Conservation (phyloP, 1,140 invertebrate genomes). For the Rhyzopertha dominica region DNA sequence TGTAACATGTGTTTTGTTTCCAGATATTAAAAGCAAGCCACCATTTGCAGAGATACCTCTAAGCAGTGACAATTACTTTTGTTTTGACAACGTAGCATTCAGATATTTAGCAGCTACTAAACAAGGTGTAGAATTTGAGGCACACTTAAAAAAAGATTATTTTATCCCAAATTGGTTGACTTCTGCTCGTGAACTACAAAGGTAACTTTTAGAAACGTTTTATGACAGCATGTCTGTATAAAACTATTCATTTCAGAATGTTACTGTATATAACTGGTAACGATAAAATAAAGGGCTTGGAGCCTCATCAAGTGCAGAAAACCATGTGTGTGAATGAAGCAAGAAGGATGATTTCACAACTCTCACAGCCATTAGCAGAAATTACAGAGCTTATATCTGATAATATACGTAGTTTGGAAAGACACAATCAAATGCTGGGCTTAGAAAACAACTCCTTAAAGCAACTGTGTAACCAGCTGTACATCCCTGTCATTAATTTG, state of each 20-base stretch:
- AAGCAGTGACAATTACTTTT: conserved; percentile 30
- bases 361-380: conserved; percentile 38
- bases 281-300: conserved; percentile 15
- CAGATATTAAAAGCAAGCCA: conserved; percentile 23
- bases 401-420: conserved; percentile 30
- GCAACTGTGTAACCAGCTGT: conserved; percentile 31
- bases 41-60: conserved; percentile 27
- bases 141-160: conserved; percentile 6
- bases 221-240: not conserved
- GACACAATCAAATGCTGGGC: conserved; percentile 20
- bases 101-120: conserved; percentile 29
- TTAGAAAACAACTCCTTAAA: conserved; percentile 24
- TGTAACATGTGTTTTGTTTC: too few species aligned
- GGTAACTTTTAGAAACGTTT: conserved; percentile 18
- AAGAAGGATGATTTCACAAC: conserved; percentile 31
- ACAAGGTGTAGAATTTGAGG: conserved; percentile 20
- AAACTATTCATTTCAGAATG: conserved; percentile 25
- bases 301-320: conserved; percentile 33
- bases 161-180: conserved; percentile 33
- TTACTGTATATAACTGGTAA: conserved; percentile 31
- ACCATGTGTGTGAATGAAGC: conserved; percentile 38
- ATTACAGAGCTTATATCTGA: conserved; percentile 36
- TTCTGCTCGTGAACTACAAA: conserved; percentile 31
- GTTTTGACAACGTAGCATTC: conserved; percentile 39
- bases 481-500: conserved; percentile 35